Evolutionary conservation across 1,140 invertebrate species (phyloP).

Genomic region (Bemisia tabaci): DNA sequence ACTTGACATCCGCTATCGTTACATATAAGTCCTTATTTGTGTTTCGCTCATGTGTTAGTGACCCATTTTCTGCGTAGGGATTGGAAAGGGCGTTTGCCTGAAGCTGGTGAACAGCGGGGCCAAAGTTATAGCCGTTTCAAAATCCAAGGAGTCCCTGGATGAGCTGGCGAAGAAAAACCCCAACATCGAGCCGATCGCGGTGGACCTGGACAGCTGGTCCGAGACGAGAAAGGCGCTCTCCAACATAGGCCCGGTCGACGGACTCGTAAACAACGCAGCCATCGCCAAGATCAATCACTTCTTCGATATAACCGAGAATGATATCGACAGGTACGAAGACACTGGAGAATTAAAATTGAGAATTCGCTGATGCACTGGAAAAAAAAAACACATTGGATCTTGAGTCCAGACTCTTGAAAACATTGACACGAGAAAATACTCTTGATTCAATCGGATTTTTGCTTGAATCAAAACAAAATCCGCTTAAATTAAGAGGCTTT

Average conservation of each 20-base stretch:
- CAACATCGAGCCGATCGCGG: slow-evolving; percentile 43
- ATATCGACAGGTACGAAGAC: slow-evolving; percentile 63
- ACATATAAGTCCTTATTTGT: too few relatives aligned
- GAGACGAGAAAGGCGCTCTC: slow-evolving; percentile 44
- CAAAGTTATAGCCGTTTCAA: not conserved
- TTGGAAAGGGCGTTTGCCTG: not conserved
- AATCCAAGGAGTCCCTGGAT: not conserved
- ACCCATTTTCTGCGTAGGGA: too few relatives aligned
- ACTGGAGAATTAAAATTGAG: too few relatives aligned
- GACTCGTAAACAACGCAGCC: slow-evolving; percentile 74
- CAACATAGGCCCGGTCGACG: slow-evolving; percentile 45
- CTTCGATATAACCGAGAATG: slow-evolving; percentile 44
- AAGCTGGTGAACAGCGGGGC: not conserved
- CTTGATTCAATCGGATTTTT: too few relatives aligned
- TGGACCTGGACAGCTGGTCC: slow-evolving; percentile 66
- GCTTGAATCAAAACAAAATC: too few relatives aligned
- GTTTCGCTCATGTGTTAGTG: too few relatives aligned
- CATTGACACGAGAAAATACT: too few relatives aligned
- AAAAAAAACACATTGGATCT: too few relatives aligned
- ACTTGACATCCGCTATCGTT: too few relatives aligned
- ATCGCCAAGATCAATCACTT: slow-evolving; percentile 45
- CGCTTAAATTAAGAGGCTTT: too few relatives aligned
- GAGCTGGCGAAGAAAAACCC: slow-evolving; percentile 37
- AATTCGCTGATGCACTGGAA: too few relatives aligned
- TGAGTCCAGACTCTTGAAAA: too few relatives aligned